phyloP scores from a whole-genome alignment of 2,797 vertebrate genomes.

The Callimico goeldii region DNA sequence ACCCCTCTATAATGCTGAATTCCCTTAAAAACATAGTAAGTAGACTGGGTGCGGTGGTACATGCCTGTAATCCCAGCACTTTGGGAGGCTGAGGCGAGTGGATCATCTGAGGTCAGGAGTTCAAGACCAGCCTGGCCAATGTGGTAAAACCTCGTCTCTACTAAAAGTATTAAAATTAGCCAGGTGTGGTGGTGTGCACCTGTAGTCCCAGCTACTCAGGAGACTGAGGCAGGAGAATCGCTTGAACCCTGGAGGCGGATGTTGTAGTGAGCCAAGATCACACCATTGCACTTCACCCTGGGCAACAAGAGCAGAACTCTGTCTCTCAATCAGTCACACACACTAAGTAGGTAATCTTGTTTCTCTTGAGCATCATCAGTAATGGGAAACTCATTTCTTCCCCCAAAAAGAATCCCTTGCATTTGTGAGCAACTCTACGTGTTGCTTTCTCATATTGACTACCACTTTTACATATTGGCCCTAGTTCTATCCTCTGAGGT shows the following conservation, averaged over 20 bases:
- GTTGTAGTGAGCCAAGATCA: background rate
- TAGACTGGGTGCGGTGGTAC: fast-evolving
- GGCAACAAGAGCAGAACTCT: background rate
- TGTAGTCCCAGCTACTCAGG: background rate
- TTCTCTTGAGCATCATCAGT: background rate
- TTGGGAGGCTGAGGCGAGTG: background rate
- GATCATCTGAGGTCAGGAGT: background rate
- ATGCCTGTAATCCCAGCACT: background rate
- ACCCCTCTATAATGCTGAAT: background rate
- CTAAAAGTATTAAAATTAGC: background rate
- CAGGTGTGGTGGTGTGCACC: background rate
- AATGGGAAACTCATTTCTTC: slow-evolving; percentile 8
- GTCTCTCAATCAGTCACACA: no score
- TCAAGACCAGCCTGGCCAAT: background rate
- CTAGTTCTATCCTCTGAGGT: background rate
- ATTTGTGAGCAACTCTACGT: slow-evolving; percentile 8
- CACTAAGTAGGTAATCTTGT: background rate
- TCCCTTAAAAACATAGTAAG: background rate
- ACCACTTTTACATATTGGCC: background rate
- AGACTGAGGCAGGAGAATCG: background rate
- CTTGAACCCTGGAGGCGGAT: background rate
- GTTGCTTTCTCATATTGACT: slow-evolving; percentile 19
- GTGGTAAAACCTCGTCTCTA: background rate
- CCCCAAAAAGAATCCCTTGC: background rate
- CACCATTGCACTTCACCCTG: background rate